Conservation (phyloP, 2,113 vertebrate species). For the Oncorhynchus keta region DNA sequence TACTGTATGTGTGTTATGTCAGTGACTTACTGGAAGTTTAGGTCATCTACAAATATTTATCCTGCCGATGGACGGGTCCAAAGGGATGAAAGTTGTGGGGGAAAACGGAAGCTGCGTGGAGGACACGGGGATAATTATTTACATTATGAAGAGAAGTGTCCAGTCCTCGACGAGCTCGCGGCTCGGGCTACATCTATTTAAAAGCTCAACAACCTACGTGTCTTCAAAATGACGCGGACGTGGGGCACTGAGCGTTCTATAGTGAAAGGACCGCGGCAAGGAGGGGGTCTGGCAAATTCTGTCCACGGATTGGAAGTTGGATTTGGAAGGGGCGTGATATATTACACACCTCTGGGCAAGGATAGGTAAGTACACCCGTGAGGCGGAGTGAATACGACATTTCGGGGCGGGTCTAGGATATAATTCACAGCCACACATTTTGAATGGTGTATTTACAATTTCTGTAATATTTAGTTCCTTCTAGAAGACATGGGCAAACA, state of each 20-base stretch:
- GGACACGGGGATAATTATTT: neutral
- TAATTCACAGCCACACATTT: no score
- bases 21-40: slow-evolving; percentile 7
- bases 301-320: no score
- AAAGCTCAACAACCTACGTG: neutral
- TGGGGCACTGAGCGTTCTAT: no score
- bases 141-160: neutral
- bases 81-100: neutral
- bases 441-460: no score
- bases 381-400: no score
- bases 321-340: no score
- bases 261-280: no score
- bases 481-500: no score
- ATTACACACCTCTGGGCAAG: no score
- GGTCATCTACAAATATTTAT: slow-evolving; percentile 3
- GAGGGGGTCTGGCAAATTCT: neutral
- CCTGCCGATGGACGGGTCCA: neutral
- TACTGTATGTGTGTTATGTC: neutral
- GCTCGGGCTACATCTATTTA: neutral
- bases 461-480: no score
- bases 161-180: neutral
- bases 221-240: neutral
- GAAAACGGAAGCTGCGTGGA: neutral
- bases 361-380: no score
- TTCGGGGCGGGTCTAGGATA: no score